Conservation (phyloP, 2,888 invertebrate genomes). For the Epistrophella euchroma region DNA sequence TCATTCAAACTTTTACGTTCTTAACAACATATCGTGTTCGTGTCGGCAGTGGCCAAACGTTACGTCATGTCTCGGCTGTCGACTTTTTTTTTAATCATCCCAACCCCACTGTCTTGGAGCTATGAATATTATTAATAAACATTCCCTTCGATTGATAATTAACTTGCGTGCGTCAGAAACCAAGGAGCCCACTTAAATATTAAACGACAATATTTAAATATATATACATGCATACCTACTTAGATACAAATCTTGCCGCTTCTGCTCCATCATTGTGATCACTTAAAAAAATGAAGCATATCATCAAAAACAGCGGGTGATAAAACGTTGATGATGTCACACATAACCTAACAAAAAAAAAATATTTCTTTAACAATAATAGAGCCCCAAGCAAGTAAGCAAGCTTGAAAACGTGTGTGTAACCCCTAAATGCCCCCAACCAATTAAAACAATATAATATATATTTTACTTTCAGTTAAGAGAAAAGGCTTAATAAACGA, state of each 20-base stretch:
- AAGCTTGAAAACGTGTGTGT: conserved; percentile 5
- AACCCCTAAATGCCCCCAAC: conserved; percentile 53
- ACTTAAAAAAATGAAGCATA: conserved; percentile 46
- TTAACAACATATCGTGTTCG: too few species aligned
- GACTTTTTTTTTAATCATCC: neutral
- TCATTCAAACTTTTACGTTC: neutral
- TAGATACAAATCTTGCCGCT: conserved; percentile 32
- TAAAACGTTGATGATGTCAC: conserved; percentile 39
- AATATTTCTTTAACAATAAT: neutral
- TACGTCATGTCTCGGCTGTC: neutral
- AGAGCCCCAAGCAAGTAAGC: conserved; percentile 7
- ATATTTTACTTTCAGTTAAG: conserved; percentile 22
- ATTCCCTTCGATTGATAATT: conserved; percentile 32
- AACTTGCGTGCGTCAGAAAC: conserved; percentile 34
- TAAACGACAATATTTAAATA: conserved; percentile 18
- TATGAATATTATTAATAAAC: neutral
- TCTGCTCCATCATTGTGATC: conserved; percentile 42
- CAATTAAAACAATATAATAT: conserved; percentile 65
- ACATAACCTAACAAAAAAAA: neutral
- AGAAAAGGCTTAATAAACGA: conserved; percentile 71
- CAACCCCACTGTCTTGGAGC: neutral
- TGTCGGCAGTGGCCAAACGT: neutral
- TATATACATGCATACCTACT: neutral
- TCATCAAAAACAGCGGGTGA: conserved; percentile 56
- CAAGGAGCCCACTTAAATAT: conserved; percentile 41